These are phyloP conservation scores for Ips typographus DNA, from an alignment of 1,140 invertebrate genomes.

Conservation along the genomic window DNA sequence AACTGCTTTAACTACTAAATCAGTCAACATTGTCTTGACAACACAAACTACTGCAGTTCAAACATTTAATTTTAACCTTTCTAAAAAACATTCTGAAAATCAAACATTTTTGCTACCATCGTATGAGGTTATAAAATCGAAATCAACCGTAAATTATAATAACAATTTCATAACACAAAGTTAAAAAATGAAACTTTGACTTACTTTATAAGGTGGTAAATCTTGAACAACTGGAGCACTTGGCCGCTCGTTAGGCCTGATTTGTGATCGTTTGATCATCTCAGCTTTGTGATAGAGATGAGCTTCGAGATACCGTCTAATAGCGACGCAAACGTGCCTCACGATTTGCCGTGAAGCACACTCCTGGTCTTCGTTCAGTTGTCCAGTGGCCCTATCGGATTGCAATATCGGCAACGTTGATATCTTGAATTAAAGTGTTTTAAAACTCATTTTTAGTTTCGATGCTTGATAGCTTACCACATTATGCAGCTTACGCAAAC, in stretches of 20 bases:
- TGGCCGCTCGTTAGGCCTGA: conserved; percentile 48
- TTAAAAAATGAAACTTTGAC: neutral
- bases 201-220: conserved; percentile 66
- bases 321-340: conserved; percentile 85
- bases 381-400: conserved; percentile 64
- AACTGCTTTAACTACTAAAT: too few species aligned
- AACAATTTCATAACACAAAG: too few species aligned
- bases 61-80: too few species aligned
- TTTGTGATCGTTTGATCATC: conserved; percentile 61
- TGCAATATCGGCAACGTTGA: conserved; percentile 80
- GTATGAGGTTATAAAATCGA: neutral
- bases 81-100: too few species aligned
- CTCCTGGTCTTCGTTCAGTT: conserved; percentile 70
- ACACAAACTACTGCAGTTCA: too few species aligned
- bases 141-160: too few species aligned
- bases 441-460: conserved; percentile 1
- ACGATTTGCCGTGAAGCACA: conserved; percentile 93
- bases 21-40: too few species aligned
- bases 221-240: conserved; percentile 53
- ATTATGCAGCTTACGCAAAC: conserved; percentile 89
- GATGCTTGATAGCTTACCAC: conserved; percentile 61
- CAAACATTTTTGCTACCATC: neutral
- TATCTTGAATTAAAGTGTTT: conserved; percentile 58
- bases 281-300: conserved; percentile 86
- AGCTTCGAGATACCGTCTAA: conserved; percentile 90